These are phyloP conservation scores for Poeciliopsis gracilis DNA, from an alignment of 2,797 vertebrate genomes.

Conservation along the genomic window DNA sequence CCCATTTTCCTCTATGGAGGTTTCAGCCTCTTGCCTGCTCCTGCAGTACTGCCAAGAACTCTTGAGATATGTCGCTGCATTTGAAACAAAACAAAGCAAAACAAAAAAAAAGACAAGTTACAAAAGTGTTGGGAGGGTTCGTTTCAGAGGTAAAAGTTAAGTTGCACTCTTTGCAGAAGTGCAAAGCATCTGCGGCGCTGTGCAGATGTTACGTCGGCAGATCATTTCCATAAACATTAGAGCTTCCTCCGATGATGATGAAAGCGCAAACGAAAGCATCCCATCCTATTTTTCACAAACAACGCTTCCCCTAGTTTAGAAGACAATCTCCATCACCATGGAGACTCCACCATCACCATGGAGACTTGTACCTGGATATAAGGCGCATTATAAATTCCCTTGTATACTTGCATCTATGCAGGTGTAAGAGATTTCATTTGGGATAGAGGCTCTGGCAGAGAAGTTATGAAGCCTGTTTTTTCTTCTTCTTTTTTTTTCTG, in stretches of 20 bases:
- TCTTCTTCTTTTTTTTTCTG: neutral
- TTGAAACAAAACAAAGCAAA: neutral
- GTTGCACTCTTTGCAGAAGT: conserved; percentile 1
- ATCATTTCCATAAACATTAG: conserved; percentile 28
- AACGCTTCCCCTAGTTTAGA: conserved; percentile 27
- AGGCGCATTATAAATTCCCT: conserved; percentile 38
- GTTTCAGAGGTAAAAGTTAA: conserved; percentile 33
- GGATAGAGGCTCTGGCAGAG: conserved; percentile 45
- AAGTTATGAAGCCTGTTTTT: conserved; percentile 68
- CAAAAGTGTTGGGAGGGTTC: conserved; percentile 20
- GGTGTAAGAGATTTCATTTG: conserved; percentile 63
- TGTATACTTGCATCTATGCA: conserved; percentile 53
- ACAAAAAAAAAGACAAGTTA: neutral
- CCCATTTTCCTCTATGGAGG: neutral
- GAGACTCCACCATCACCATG: conserved; percentile 42
- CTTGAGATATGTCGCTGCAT: conserved; percentile 21
- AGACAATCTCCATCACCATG: conserved; percentile 48
- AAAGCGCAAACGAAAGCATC: conserved; percentile 37
- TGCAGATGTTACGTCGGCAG: neutral
- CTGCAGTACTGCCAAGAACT: conserved; percentile 12
- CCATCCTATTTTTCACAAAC: conserved; percentile 23
- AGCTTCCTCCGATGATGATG: conserved; percentile 18
- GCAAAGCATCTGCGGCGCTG: neutral
- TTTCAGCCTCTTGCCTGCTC: conserved; percentile 10
- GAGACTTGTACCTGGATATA: conserved; percentile 42